Evolutionary conservation across 2,797 vertebrate species (phyloP), one percentile per base, ranked within the genome.

Genomic region (Helostoma temminkii): DNA sequence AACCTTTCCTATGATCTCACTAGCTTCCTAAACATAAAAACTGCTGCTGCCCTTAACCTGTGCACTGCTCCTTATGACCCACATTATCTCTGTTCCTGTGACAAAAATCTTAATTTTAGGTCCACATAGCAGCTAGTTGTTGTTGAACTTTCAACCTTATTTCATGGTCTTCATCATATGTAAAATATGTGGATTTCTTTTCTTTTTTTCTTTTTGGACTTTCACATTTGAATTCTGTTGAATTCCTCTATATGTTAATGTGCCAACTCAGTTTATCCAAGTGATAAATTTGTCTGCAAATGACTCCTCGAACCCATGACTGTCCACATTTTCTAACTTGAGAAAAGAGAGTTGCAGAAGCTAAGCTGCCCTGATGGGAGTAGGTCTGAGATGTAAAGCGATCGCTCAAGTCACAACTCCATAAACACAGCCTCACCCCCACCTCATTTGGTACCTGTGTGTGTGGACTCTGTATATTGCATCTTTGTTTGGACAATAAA

Each of bases 401-500:
- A 11, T 11, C 5, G 8, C 36, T 32, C 1, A 1, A 36, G n/a
- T 32, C 42, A 22, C 24, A 34, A 24, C 36, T 37, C 46, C 0
- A 22, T 48, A n/a, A 54, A 28, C 47, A 61, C 9, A 25, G 60
- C 21, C 63, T 84, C 64, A 39, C 68, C 63, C 57, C 42, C 54
- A 66, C 66, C 71, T 34, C 16, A 55, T 30, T 73, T 71, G 43
- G 52, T 66, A 32, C 22, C 3, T 22, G 43, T 25, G 50, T 65
- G 67, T 82, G 78, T 78, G 81, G 21, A 45, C 72, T 46, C 73
- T 75, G 80, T 90, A 87, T 71, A 80, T 73, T 18, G 80, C 78
- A 69, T 89, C 76, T 76, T 68, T 88, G 82, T 89, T 91, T 87
- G 79, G 64, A 88, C 84, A 87, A 90, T 86, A 88, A 89, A 45